These are phyloP conservation scores for Erinaceus europaeus DNA, from an alignment of 2,113 vertebrate genomes.

Conservation along the genomic window DNA sequence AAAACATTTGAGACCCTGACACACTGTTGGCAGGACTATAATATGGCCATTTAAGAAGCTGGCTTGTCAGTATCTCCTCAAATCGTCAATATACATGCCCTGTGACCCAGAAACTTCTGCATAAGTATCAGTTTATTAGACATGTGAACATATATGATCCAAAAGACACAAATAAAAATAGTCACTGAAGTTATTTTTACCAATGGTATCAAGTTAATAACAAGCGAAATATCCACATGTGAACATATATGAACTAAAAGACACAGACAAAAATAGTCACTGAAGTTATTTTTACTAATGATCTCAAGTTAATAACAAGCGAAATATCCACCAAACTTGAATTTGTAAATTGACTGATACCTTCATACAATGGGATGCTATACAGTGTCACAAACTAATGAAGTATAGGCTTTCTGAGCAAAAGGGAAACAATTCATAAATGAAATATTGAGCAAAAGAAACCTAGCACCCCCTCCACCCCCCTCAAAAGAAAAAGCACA, in stretches of 20 bases:
- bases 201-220: neutral
- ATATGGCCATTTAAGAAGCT: neutral
- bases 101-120: neutral
- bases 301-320: too few species aligned
- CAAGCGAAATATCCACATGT: neutral
- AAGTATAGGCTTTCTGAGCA: slow-evolving; percentile 6
- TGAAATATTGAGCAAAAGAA: neutral
- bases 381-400: neutral
- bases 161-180: neutral
- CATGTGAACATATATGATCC: too few species aligned
- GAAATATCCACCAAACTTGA: neutral
- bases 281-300: neutral
- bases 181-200: neutral
- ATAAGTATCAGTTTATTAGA: neutral
- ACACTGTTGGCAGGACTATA: neutral
- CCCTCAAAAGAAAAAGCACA: neutral
- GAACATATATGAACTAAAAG: neutral
- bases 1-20: neutral
- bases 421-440: neutral
- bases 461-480: neutral
- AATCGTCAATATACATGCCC: neutral
- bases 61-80: neutral
- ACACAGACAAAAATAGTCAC: neutral
- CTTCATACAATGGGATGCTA: neutral
- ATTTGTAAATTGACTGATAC: neutral